Base-by-base conservation (phyloP, 92 coral and sea anemone genomes). In the Zoanthus sociatus region DNA sequence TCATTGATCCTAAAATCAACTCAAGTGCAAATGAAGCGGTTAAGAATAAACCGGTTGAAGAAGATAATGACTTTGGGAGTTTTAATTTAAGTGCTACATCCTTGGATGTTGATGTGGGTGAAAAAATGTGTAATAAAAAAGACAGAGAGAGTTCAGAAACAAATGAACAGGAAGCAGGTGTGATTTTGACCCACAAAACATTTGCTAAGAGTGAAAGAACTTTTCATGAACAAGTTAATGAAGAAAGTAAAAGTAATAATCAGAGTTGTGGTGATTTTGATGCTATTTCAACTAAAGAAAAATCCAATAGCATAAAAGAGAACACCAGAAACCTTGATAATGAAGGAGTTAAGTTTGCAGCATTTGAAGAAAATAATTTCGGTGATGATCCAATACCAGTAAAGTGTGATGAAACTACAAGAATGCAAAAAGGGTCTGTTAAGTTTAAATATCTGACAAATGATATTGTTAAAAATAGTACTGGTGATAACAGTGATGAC, bases 21-120 rank as follows among this genome's bases (percentile, higher is more conserved):
- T 60, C 71, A 21, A 78, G 8, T 33, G 7, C 48, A 60, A 78
- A 51, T 81, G 30, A 48, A 81, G 15, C 1, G 4, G 16, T 48
- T 21, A 46, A 7, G 20, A 11, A 66, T 21, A 81, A 47, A 9
- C 51, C 26, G 21, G 26, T 15, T 46, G 21, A 64, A 45, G 75
- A 66, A 20, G 26, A 9, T 26, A 54, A 81, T 46, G 85, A 81
- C 45, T 81, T 81, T 81, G 85, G 85, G 48, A 74, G 66, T 81
- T 81, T 67, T 54, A 47, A 54, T 16, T 46, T n/a, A 32, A 66
- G 7, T 81, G 54, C 71, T 7, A 74, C 66, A n/a, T 61, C 44
- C 46, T 64, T 47, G 4, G 45, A 5, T 4, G 16, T n/a, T 46
- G 5, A 32, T 26, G 8, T 16, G 1, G 42, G 8, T 7, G 54